Evolutionary conservation across 1,140 invertebrate genomes (phyloP).

Genomic region (Centruroides sculpturatus): DNA sequence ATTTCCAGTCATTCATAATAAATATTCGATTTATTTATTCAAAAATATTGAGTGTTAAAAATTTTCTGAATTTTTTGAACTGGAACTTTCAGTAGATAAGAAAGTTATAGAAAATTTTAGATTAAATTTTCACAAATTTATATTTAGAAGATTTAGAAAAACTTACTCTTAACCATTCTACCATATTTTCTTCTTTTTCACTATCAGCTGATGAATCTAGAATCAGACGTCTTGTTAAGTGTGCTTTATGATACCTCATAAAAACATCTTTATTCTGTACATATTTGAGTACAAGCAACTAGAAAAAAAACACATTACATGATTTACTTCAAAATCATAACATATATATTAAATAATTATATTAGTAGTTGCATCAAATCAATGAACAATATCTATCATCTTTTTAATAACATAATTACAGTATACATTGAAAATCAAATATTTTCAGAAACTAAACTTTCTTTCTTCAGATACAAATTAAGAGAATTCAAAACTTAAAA

Average conservation of each 20-base stretch:
- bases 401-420: background rate
- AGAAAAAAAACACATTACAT: background rate
- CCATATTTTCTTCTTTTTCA: constrained; percentile 99
- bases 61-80: too few species aligned
- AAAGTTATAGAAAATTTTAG: too few species aligned
- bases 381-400: background rate
- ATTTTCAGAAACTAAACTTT: background rate
- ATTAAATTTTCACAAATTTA: too few species aligned
- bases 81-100: too few species aligned
- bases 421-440: background rate
- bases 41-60: too few species aligned
- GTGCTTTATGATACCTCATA: constrained; percentile 98
- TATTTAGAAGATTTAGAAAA: background rate
- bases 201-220: constrained; percentile 94
- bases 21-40: too few species aligned
- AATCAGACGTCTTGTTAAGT: constrained; percentile 87
- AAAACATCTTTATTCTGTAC: constrained; percentile 99
- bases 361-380: background rate
- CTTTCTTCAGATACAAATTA: too few species aligned
- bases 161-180: constrained; percentile 61
- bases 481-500: too few species aligned
- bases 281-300: constrained; percentile 92
- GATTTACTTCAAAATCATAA: background rate
- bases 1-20: too few species aligned
- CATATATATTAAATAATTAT: background rate